Base-by-base conservation (phyloP, 1,140 invertebrate species). In the Rhagoletis zephyria region DNA sequence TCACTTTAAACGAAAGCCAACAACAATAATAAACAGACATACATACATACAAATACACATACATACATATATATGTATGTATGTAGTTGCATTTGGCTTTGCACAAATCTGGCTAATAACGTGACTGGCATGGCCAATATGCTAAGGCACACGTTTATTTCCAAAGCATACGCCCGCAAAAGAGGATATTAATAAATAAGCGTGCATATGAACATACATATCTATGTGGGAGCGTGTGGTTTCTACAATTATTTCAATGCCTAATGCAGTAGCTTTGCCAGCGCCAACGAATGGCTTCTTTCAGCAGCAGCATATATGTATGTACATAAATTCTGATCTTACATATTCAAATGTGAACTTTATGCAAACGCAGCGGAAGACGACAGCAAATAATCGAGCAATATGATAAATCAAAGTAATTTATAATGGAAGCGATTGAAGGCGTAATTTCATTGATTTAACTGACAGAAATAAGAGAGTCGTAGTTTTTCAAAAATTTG, bases 71-170 rank as follows among this genome's bases (percentile, higher is more conserved):
- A 9, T 30, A 30, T 81, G n/a, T 30, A 2, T 56, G 48, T 30
- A n/a, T 81, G 70, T 81, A 19, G 48, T 81, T 81, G 74, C 74
- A 81, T 81, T 81, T 81, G 74, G 74, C 74, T 81, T 51, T 81
- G 74, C 74, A 81, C 74, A 81, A 81, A 81, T 81, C 74, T 81
- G 74, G 74, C 48, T 81, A 81, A 81, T 81, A 81, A 81, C 74
- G 48, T 81, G 74, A 81, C 74, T 56, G 48, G 74, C 74, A 81
- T 81, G 48, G 74, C 48, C 45, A 59, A 81, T 81, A 56, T 19
- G 74, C 30, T 12, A 48, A 81, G 74, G 74, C 74, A 81, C 74
- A 81, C 74, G 74, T 81, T 81, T 7, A 81, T 81, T 56, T 81
- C 16, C 48, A 81, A 19, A 81, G 74, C 48, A 10, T 19, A 16